Evolutionary conservation across 2,113 vertebrate species (phyloP).

Genomic region (Cranoglanis bouderius): DNA sequence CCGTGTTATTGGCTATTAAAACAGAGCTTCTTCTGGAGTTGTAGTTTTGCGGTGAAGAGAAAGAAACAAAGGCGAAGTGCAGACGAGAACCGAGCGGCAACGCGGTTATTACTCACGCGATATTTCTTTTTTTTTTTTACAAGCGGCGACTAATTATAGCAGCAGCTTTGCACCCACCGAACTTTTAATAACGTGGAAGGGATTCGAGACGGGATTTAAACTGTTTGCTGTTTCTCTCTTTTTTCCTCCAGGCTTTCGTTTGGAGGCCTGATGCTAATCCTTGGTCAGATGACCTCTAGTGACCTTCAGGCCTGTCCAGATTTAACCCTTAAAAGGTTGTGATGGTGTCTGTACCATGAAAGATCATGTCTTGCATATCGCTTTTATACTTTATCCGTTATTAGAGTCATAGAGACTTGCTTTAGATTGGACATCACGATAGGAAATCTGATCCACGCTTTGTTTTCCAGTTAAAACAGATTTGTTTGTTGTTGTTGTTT

Average conservation of each 20-base stretch:
- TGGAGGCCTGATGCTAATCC: not conserved
- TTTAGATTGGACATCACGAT: too few species aligned
- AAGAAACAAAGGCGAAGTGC: not conserved
- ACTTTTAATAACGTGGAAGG: not conserved
- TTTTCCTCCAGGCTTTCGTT: not conserved
- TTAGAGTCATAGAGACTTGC: too few species aligned
- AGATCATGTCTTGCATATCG: not conserved
- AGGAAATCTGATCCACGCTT: too few species aligned
- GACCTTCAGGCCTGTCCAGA: constrained; percentile 61
- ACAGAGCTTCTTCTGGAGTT: not conserved
- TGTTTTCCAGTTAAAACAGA: too few species aligned
- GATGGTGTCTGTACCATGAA: not conserved
- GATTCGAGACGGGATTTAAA: not conserved
- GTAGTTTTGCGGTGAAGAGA: constrained; percentile 38
- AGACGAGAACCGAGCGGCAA: not conserved
- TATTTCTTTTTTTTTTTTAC: not conserved
- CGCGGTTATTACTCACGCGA: not conserved
- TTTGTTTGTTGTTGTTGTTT: too few species aligned
- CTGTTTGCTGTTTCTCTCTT: not conserved
- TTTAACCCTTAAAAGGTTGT: not conserved
- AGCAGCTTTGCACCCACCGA: not conserved
- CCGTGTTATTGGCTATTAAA: constrained; percentile 43
- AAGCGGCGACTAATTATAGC: not conserved
- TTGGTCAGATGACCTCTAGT: constrained; percentile 51
- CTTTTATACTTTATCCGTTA: too few species aligned